A percentile compares a stretch with the other conserved stretches of the same genome.
Conservation (phyloP, 2,888 invertebrate genomes). For the Tipula unca region DNA sequence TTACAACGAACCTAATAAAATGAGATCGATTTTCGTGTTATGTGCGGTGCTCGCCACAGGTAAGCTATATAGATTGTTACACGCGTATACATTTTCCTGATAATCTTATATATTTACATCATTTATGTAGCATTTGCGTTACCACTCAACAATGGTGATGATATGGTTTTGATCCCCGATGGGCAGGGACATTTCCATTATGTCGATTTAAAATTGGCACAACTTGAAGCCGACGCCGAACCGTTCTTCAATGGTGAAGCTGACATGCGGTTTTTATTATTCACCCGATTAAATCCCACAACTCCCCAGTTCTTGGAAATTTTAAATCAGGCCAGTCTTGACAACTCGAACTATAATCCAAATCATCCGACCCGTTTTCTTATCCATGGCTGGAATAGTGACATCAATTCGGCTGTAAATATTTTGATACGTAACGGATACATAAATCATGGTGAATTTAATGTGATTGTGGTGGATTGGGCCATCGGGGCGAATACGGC, state of each 20-base stretch:
- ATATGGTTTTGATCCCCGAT: neutral
- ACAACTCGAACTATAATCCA: slow-evolving; percentile 28
- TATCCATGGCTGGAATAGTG: slow-evolving; percentile 29
- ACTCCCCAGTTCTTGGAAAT: slow-evolving; percentile 25
- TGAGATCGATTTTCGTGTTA: no score
- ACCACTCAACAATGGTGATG: neutral
- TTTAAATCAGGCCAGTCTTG: slow-evolving; percentile 23
- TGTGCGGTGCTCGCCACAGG: no score
- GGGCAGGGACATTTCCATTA: neutral
- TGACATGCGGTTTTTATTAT: slow-evolving; percentile 41
- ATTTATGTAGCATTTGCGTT: neutral
- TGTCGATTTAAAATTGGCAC: neutral
- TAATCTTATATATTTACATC: no score
- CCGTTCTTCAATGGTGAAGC: slow-evolving; percentile 22
- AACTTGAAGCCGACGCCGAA: neutral
- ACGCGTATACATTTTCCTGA: no score
- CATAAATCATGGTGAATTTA: slow-evolving; percentile 47
- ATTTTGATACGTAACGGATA: slow-evolving; percentile 37
- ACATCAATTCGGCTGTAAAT: slow-evolving; percentile 26
- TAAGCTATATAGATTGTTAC: no score
- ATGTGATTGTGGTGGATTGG: slow-evolving; percentile 55
- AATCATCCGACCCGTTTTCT: slow-evolving; percentile 27
- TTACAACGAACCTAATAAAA: no score
- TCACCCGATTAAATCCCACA: slow-evolving; percentile 31
- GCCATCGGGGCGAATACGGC: slow-evolving; percentile 46